A percentile compares a stretch with the other conserved stretches of the same genome.
Evolutionary conservation across 1,140 invertebrate species (phyloP).

Genomic region (Oppia nitens): DNA sequence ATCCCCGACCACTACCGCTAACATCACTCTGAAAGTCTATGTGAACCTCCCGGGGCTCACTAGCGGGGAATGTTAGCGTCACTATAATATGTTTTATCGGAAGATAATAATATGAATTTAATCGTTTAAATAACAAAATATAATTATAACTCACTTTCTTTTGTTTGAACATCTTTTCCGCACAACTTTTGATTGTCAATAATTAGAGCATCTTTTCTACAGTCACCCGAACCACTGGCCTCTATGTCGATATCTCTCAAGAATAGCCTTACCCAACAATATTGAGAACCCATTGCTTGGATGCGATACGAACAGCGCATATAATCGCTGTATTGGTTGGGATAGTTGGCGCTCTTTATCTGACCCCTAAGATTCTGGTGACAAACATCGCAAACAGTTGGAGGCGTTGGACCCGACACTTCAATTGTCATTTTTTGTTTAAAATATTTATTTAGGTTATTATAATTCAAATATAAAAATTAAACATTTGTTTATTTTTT

Average conservation of each 20-base stretch:
- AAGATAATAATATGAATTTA: not conserved
- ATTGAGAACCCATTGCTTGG: slow-evolving; percentile 6
- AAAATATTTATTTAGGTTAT: too few species aligned
- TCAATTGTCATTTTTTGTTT: not conserved
- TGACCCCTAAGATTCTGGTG: slow-evolving; percentile 17
- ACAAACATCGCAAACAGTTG: slow-evolving; percentile 20
- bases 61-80: not conserved
- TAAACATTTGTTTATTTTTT: slow-evolving; percentile 1
- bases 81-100: not conserved
- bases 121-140: not conserved
- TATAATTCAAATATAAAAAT: too few species aligned
- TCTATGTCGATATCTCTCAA: slow-evolving; percentile 21
- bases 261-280: slow-evolving; percentile 18
- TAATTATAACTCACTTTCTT: slow-evolving; percentile 15
- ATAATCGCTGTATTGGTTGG: slow-evolving; percentile 19
- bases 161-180: slow-evolving; percentile 16
- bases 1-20: slow-evolving; percentile 15
- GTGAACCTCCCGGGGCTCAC: slow-evolving; percentile 5
- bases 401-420: slow-evolving; percentile 14
- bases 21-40: slow-evolving; percentile 18
- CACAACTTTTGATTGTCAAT: slow-evolving; percentile 20
- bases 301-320: slow-evolving; percentile 20
- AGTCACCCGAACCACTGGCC: slow-evolving; percentile 2
- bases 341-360: slow-evolving; percentile 21
- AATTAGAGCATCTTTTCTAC: slow-evolving; percentile 21